Conservation (phyloP, 2,113 vertebrate species). For the Addax nasomaculatus region DNA sequence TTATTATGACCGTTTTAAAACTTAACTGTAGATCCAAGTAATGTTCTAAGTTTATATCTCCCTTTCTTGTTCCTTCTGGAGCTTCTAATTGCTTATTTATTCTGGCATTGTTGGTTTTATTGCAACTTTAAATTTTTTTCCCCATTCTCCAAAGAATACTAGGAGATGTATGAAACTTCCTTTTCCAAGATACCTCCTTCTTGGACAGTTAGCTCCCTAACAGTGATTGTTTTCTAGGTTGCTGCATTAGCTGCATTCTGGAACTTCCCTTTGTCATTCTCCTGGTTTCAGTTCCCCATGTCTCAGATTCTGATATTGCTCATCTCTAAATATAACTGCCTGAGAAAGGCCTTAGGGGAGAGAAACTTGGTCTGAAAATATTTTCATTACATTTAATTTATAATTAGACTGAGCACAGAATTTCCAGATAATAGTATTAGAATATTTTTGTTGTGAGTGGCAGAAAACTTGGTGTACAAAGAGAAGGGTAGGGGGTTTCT, state of each 20-base stretch:
- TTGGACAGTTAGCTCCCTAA: not conserved
- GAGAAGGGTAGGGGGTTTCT: not conserved
- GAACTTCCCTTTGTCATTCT: not conserved
- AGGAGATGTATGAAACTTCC: not conserved
- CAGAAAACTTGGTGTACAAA: not conserved
- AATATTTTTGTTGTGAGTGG: not conserved
- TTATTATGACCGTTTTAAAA: not conserved
- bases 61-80: not conserved
- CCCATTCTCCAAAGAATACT: not conserved
- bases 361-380: not conserved
- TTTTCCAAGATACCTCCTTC: not conserved
- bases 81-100: constrained; percentile 7
- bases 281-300: not conserved
- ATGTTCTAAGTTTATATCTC: not conserved
- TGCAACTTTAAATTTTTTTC: not conserved
- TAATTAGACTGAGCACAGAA: not conserved
- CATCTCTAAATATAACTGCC: not conserved
- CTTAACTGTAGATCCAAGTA: not conserved
- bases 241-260: not conserved
- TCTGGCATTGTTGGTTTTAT: not conserved
- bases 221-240: not conserved
- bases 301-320: not conserved
- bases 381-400: not conserved
- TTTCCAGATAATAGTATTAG: not conserved
- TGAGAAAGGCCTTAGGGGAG: not conserved